Base-by-base conservation (phyloP, 1,140 invertebrate genomes). In the Zaprionus lachaisei region DNA sequence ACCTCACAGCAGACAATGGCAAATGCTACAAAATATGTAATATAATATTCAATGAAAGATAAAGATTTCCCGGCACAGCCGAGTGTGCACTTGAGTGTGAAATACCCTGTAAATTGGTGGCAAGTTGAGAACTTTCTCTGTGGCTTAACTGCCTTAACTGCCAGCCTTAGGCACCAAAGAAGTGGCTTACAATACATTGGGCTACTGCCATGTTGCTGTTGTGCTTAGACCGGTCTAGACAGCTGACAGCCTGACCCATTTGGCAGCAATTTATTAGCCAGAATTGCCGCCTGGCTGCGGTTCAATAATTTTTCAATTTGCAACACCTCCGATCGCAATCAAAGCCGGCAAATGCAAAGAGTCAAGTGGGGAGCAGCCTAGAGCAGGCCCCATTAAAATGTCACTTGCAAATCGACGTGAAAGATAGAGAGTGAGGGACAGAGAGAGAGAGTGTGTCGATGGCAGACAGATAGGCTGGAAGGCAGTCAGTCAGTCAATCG, bases 401-500 rank as follows among this genome's bases (percentile, higher is more conserved):
- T 62, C 44, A 62, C 22, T 37, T 22, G 31, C 54, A 4, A 38
- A 5, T n/a, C 20, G 15, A 22, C 62, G 34, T 26, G 51, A 57
- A 12, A 44, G 65, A 17, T 22, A 5, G 31, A 41, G 34, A 34
- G 62, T 15, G 63, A 56, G 51, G 17, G 14, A 15, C 15, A 26
- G n/a, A 24, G 9, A 20, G 31, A 41, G 17, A 6, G 14, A 26
- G 37, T 12, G 20, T 12, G 17, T 24, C 47, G 47, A 20, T 12
- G 22, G 47, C 58, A 44, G 51, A 20, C 26, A 47, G 65, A 49
- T 56, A 14, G 64, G 12, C 28, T 41, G 73, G 62, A 12, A 69
- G 51, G 17, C 26, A 67, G 77, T 74, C 70, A 78, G 84, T 83
- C 80, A 81, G 75, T 90, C 85, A 85, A 85, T 89, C 85, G 75